phyloP scores from a whole-genome alignment of 2,113 vertebrate species.

The Columba livia region DNA sequence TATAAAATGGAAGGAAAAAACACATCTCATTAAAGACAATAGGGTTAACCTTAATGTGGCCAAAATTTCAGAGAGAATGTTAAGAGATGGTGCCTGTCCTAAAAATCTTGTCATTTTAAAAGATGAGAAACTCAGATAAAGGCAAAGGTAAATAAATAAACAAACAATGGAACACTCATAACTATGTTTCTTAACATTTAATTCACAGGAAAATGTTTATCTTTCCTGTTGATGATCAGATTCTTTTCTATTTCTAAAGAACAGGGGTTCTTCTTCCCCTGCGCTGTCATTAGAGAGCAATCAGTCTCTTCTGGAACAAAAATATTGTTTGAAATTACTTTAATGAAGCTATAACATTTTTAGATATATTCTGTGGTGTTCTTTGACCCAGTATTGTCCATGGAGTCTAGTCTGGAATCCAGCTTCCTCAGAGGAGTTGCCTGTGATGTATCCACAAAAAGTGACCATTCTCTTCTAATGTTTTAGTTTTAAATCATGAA shows the following conservation, averaged over 20 bases:
- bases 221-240: background rate
- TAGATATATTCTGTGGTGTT: background rate
- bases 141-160: background rate
- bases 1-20: background rate
- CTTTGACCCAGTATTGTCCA: background rate
- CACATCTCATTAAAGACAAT: background rate
- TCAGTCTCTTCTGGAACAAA: background rate
- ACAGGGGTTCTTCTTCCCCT: background rate
- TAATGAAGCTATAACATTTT: background rate
- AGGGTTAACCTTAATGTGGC: background rate
- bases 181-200: background rate
- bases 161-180: background rate
- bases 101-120: background rate
- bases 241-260: background rate
- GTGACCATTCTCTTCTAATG: background rate
- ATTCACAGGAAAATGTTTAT: background rate
- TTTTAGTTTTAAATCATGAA: background rate
- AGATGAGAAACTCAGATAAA: background rate
- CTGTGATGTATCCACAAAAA: background rate
- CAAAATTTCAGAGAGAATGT: background rate
- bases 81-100: background rate
- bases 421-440: background rate
- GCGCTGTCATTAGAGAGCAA: background rate
- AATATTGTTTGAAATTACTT: background rate
- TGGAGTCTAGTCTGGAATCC: background rate